Evolutionary conservation across 2,888 invertebrate species (phyloP), one percentile per base, ranked within the genome.

Genomic region (Lepeophtheirus nordmannii): DNA sequence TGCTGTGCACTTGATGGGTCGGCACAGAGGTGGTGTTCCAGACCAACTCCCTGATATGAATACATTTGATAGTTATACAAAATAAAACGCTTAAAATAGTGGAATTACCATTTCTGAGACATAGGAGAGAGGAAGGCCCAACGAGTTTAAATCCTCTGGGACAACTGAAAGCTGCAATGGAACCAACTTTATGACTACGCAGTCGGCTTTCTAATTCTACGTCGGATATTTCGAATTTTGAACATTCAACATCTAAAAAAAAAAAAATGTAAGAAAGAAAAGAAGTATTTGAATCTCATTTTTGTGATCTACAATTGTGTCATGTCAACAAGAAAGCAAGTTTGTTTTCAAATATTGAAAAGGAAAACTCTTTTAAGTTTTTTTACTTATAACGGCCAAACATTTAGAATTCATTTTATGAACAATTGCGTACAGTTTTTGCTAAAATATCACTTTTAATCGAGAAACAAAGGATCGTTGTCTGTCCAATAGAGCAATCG

Each of bases 161-260:
- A 75, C 92, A 92, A 72, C 83, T 83, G 75, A 87, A 88, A 71
- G 82, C 79, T 8, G 85, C 83, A 68, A 79, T 82, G 73, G 89
- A 85, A 20, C 89, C 89, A 71, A 90, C 80, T 70, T 83, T 81
- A 62, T 83, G 82, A 57, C 89, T 89, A 75, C 88, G 87, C 56
- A 85, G 81, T 71, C 84, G 82, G 70, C 62, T 62, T 41, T 62
- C 62, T 40, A 62, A 41, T 23, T 62, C 62, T 17, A 62, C 62
- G n/a, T 62, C 62, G n/a, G 39, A 38, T 40, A 62, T 62, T 20
- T 62, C 39, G 20, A 62, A 62, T 41, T 62, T 40, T 38, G 62
- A 39, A 17, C 62, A 62, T 39, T 62, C 39, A 38, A 62, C 40
- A 62, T 62, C 62, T 62, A 40, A 37, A 37, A 60, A 46, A 46